Percentiles rank a stretch among this genome's conserved stretches.
These are phyloP conservation scores for Sebastes reedi DNA, from an alignment of 2,797 vertebrate genomes.

Conservation along the genomic window DNA sequence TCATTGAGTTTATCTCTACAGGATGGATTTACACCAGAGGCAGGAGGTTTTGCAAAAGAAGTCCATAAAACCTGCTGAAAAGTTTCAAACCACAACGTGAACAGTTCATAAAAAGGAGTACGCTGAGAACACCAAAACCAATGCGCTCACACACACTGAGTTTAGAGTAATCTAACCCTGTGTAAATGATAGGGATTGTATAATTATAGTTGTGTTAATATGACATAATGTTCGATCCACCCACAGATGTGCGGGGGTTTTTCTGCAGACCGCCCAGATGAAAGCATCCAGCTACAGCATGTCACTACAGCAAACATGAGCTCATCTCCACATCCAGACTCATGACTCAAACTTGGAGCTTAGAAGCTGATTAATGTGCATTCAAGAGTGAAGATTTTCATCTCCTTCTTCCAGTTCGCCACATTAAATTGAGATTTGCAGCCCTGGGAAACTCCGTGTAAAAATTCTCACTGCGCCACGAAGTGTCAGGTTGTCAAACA, in stretches of 20 bases:
- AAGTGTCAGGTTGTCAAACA: background rate
- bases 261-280: conserved; percentile 53
- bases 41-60: background rate
- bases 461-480: background rate
- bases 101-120: conserved; percentile 18
- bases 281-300: conserved; percentile 63
- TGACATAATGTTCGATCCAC: conserved; percentile 71
- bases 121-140: conserved; percentile 20
- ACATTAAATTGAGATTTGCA: conserved; percentile 28
- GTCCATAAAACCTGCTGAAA: background rate
- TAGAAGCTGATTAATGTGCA: conserved; percentile 38
- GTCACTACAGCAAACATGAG: conserved; percentile 68
- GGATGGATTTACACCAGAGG: background rate
- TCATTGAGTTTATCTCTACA: background rate
- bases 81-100: conserved; percentile 5
- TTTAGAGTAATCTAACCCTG: conserved; percentile 30
- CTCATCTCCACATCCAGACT: conserved; percentile 63
- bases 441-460: conserved; percentile 20
- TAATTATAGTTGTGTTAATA: conserved; percentile 73
- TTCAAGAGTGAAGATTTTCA: conserved; percentile 21
- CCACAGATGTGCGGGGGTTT: conserved; percentile 68
- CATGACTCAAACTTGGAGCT: conserved; percentile 51
- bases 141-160: conserved; percentile 13
- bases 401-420: conserved; percentile 1
- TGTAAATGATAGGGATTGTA: conserved; percentile 60